Evolutionary conservation across 2,888 invertebrate genomes (phyloP), one percentile per base, ranked within the genome.

Genomic region (Macaria liturata): DNA sequence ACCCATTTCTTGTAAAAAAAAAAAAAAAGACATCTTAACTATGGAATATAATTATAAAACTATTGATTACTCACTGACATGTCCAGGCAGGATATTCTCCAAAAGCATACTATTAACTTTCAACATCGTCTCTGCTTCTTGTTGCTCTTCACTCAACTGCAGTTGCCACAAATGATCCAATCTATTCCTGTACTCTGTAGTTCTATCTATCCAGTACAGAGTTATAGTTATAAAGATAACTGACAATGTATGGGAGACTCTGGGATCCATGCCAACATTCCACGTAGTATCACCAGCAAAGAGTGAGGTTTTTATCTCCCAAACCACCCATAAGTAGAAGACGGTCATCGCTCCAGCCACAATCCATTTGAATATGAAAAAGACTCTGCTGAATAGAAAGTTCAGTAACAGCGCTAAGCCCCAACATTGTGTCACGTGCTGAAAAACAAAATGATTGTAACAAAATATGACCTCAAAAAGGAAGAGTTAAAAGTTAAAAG

Each of bases 1-100:
- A n/a, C n/a, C n/a, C n/a, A n/a, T n/a, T n/a, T n/a, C n/a, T n/a
- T n/a, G n/a, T n/a, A n/a, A n/a, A n/a, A n/a, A n/a, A n/a, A n/a
- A n/a, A n/a, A n/a, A n/a, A n/a, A n/a, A n/a, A n/a, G n/a, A n/a
- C n/a, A n/a, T n/a, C n/a, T n/a, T n/a, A 20, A 1, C 20, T 20
- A 20, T 20, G 20, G 1, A 20, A 20, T 1, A 20, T 20, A 50
- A 8, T 4, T 20, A 39, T 46, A 31, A n/a, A 9, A 37, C 34
- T 1, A 37, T 1, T 37, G 4, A 46, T 8, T 60, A 76, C 94
- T 78, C 82, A 97, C 97, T 98, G 65, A 99, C 98, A 84, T 98
- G 98, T 30, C 95, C 94, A 0, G 99, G 99, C 43, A 99, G 91
- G 75, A 99, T 98, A 80, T 99, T 99, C 75, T 97, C 95, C 43